These are phyloP conservation scores for Hirudinaria manillensis DNA, from an alignment of 2,888 invertebrate species.

Conservation along the genomic window DNA sequence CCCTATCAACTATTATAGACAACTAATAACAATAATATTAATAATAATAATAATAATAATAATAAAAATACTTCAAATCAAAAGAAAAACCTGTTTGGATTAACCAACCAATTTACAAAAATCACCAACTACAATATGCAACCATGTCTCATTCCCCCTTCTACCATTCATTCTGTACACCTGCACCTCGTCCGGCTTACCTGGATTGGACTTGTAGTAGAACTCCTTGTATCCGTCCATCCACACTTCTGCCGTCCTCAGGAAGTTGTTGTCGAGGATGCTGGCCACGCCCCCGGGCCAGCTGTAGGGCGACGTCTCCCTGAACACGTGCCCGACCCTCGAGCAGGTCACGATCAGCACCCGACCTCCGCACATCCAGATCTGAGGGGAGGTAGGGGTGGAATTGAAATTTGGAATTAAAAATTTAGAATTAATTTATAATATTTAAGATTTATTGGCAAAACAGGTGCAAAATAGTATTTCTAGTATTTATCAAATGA, in stretches of 20 bases:
- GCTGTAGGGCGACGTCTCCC: slow-evolving; percentile 77
- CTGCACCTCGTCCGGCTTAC: slow-evolving; percentile 39
- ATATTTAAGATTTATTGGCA: neutral
- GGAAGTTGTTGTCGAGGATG: slow-evolving; percentile 88
- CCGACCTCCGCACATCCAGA: slow-evolving; percentile 55
- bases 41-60: too few relatives aligned
- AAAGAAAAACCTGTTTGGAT: too few relatives aligned
- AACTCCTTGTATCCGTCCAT: slow-evolving; percentile 94
- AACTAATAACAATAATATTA: too few relatives aligned
- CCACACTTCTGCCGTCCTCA: slow-evolving; percentile 98
- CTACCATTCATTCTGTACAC: too few relatives aligned
- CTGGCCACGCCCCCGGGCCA: slow-evolving; percentile 87
- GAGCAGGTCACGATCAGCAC: slow-evolving; percentile 54
- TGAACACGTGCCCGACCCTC: slow-evolving; percentile 54
- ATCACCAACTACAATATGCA: neutral
- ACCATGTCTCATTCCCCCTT: too few relatives aligned
- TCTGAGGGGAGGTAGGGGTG: slow-evolving; percentile 41
- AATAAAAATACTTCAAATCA: too few relatives aligned
- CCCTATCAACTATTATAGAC: too few relatives aligned
- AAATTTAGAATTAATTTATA: neutral
- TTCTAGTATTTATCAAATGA: too few relatives aligned
- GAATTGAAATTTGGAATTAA: neutral
- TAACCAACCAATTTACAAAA: too few relatives aligned
- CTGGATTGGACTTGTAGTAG: slow-evolving; percentile 54
- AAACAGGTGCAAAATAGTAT: too few relatives aligned